A percentile compares a stretch with the other conserved stretches of the same genome.
Conservation (phyloP, 2,113 vertebrate genomes). For the Macrotis lagotis region DNA sequence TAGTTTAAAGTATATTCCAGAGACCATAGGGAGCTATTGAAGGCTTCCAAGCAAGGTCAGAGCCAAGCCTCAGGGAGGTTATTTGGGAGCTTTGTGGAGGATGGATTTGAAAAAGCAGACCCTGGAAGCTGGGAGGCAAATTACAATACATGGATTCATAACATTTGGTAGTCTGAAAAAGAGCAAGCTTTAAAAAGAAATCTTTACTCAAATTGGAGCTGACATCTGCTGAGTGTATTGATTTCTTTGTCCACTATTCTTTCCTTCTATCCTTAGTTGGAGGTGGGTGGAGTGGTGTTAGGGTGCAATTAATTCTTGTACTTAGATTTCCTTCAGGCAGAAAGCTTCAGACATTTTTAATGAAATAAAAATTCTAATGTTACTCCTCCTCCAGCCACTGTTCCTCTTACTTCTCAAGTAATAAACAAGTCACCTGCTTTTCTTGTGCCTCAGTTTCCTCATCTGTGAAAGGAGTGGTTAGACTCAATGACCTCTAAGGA, state of each 20-base stretch:
- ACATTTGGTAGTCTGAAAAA: background rate
- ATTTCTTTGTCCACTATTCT: background rate
- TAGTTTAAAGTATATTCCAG: background rate
- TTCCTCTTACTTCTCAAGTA: background rate
- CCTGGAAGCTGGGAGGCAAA: background rate
- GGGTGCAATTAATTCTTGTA: background rate
- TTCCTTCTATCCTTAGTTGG: background rate
- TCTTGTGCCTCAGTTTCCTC: background rate
- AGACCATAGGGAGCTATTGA: background rate
- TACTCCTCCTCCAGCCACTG: background rate
- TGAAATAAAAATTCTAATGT: background rate
- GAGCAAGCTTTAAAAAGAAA: background rate
- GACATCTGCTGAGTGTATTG: background rate
- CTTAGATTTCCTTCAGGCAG: background rate
- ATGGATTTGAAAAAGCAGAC: background rate
- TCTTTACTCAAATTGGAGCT: background rate
- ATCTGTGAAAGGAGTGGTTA: background rate
- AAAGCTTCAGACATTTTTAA: background rate
- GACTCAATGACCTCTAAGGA: background rate
- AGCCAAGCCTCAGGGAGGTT: background rate
- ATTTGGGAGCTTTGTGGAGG: background rate
- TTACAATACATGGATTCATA: background rate
- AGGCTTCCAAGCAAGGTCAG: background rate
- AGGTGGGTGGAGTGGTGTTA: background rate
- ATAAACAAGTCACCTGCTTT: background rate